These are phyloP conservation scores for Notothenia rossii DNA, from an alignment of 2,113 vertebrate species.

Conservation along the genomic window DNA sequence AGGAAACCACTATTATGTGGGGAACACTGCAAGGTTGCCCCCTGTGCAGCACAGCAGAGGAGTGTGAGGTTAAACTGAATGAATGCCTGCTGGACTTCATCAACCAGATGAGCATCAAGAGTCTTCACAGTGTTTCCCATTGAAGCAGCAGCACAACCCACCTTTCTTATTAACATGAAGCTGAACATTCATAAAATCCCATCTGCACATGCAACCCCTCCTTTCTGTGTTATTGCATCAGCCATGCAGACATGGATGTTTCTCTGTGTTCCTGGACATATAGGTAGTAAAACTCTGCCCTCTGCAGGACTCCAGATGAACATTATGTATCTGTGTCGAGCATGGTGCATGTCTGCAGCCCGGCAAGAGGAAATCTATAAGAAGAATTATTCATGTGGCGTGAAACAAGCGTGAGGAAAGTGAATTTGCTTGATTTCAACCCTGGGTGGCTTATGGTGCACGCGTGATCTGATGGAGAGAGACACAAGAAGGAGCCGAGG, in stretches of 20 bases:
- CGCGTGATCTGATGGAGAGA: conserved; percentile 43
- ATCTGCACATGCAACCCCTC: conserved; percentile 4
- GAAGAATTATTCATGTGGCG: conserved; percentile 39
- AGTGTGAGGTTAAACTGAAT: conserved; percentile 3
- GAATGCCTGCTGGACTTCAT: conserved; percentile 25
- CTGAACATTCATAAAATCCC: background rate
- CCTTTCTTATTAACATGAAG: background rate
- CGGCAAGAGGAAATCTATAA: conserved; percentile 52
- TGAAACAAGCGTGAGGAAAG: conserved; percentile 36
- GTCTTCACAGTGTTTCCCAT: background rate
- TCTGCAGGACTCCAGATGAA: conserved; percentile 79
- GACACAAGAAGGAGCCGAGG: conserved; percentile 51
- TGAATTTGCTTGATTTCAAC: conserved; percentile 42
- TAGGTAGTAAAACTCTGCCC: conserved; percentile 84
- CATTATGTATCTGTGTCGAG: conserved; percentile 18
- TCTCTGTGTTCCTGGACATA: conserved; percentile 41
- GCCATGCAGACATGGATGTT: conserved; percentile 56
- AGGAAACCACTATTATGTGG: background rate
- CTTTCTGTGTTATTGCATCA: conserved; percentile 14
- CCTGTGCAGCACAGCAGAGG: conserved; percentile 27
- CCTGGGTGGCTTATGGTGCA: conserved; percentile 47
- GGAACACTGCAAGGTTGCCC: background rate
- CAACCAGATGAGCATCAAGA: conserved; percentile 6
- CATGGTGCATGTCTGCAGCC: conserved; percentile 17
- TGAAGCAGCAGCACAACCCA: background rate